Conservation (phyloP, 35 echinoderm and acorn worm species). For the Eucidaris tribuloides region DNA sequence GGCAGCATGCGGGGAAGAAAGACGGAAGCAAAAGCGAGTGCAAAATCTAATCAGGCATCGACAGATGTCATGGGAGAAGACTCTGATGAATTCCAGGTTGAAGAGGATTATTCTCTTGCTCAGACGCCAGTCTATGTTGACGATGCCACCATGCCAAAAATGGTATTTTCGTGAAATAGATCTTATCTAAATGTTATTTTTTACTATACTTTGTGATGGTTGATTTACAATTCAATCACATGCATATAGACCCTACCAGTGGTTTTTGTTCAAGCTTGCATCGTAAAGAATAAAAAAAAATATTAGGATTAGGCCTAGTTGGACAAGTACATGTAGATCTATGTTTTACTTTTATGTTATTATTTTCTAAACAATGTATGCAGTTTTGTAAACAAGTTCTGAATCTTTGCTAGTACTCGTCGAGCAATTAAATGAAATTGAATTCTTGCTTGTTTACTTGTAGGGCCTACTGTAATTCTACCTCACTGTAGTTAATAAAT, state of each 20-base stretch:
- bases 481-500: too few relatives aligned
- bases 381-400: too few relatives aligned
- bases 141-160: not conserved
- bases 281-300: not conserved
- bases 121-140: conserved; percentile 61
- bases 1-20: not conserved
- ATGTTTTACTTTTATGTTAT: too few relatives aligned
- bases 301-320: not conserved
- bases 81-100: conserved; percentile 88
- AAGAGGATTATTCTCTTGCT: conserved; percentile 83
- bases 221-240: not conserved
- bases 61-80: conserved; percentile 37
- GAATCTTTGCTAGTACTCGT: too few relatives aligned
- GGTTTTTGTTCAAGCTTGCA: not conserved
- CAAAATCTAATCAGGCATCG: conserved; percentile 3
- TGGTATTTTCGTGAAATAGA: not conserved
- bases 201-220: not conserved
- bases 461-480: too few relatives aligned
- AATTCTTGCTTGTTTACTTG: too few relatives aligned
- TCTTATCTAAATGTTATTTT: not conserved
- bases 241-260: not conserved
- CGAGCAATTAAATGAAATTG: too few relatives aligned
- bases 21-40: not conserved
- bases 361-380: too few relatives aligned
- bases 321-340: not conserved